Conservation (phyloP, 2,888 invertebrate genomes). For the Tenthredo amoena region DNA sequence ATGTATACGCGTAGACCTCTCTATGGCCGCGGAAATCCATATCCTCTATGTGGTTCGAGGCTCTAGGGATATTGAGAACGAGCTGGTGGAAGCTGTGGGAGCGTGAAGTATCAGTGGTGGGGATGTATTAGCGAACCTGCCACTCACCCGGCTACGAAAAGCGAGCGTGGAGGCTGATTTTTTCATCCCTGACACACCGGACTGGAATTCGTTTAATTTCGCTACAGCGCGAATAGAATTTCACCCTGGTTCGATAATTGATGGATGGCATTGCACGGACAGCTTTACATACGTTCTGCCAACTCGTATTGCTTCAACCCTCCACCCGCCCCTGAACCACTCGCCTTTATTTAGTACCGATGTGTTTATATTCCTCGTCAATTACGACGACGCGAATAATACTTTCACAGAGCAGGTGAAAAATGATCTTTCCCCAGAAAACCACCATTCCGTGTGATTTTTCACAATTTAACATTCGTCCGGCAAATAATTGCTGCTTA, state of each 20-base stretch:
- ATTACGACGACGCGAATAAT: neutral
- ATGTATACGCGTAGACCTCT: neutral
- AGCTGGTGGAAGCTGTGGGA: neutral
- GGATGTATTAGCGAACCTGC: constrained; percentile 60
- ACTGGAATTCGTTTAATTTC: constrained; percentile 68
- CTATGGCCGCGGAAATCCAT: neutral
- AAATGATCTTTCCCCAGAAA: neutral
- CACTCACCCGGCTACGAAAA: constrained; percentile 63
- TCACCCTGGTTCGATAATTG: constrained; percentile 52
- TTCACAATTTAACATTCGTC: neutral
- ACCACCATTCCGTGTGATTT: neutral
- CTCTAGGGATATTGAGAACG: constrained; percentile 1
- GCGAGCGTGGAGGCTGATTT: constrained; percentile 66
- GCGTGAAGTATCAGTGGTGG: constrained; percentile 1
- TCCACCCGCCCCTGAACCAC: neutral
- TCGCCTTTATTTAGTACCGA: neutral
- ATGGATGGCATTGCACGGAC: constrained; percentile 38
- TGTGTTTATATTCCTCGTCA: neutral
- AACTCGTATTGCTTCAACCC: constrained; percentile 13
- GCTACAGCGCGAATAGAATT: constrained; percentile 52
- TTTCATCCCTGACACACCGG: constrained; percentile 63
- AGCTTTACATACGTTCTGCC: constrained; percentile 25
- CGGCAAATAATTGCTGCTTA: neutral
- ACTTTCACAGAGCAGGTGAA: neutral
- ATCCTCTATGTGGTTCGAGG: constrained; percentile 4